These are phyloP conservation scores for Eira barbara DNA, from an alignment of 2,113 vertebrate genomes.

Conservation along the genomic window DNA sequence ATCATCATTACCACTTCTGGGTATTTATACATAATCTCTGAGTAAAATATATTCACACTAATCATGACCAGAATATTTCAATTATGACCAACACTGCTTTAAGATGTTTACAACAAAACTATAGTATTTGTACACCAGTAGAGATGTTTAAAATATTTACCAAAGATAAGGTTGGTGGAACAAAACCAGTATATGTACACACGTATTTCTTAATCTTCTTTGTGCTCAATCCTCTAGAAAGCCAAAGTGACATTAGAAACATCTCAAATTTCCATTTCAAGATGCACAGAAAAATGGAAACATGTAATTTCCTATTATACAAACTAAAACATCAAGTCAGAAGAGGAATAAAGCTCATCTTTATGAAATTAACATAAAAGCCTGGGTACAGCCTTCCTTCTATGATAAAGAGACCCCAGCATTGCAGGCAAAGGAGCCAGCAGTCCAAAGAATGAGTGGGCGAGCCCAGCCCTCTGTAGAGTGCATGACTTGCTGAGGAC, in stretches of 20 bases:
- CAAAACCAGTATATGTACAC: neutral
- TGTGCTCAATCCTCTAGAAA: neutral
- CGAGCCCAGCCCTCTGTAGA: neutral
- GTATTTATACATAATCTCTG: constrained; percentile 40
- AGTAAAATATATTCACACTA: constrained; percentile 43
- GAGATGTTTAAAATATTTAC: constrained; percentile 35
- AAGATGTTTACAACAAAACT: constrained; percentile 48
- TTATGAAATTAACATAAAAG: constrained; percentile 31
- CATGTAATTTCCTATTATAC: constrained; percentile 20
- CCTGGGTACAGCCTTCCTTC: neutral
- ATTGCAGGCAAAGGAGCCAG: neutral
- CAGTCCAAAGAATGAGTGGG: neutral
- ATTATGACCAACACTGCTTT: neutral
- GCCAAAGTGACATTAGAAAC: neutral
- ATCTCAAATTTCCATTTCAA: constrained; percentile 19
- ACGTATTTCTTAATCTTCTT: neutral
- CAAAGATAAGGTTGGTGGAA: constrained; percentile 4
- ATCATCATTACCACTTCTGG: constrained; percentile 27
- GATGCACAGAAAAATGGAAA: constrained; percentile 13
- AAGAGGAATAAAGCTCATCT: constrained; percentile 19
- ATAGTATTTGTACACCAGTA: constrained; percentile 32
- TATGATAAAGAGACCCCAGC: neutral
- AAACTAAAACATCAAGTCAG: neutral
- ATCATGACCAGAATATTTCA: constrained; percentile 33
- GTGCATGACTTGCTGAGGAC: neutral